Conservation (phyloP, 2,797 vertebrate species). For the Pangasius mekongensis region DNA sequence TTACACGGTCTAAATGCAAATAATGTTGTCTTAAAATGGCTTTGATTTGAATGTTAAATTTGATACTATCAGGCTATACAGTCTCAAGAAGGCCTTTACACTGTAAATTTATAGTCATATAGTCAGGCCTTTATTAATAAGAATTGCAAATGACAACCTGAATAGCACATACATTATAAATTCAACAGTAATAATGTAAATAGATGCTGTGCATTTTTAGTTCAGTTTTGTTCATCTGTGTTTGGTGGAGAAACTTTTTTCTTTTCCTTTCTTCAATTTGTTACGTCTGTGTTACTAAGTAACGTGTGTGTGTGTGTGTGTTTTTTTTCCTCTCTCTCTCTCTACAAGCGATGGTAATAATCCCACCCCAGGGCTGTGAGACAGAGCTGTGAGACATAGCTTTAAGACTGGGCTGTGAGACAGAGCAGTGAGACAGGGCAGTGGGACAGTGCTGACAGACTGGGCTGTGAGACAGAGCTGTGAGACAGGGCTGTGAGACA, state of each 20-base stretch:
- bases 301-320: conserved; percentile 24
- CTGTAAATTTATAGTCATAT: not conserved
- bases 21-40: conserved; percentile 2
- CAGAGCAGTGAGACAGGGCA: no score
- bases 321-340: no score
- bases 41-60: conserved; percentile 6
- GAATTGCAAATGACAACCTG: no score
- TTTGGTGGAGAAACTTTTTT: not conserved
- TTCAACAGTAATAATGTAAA: not conserved
- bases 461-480: no score
- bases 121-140: not conserved
- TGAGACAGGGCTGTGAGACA: no score
- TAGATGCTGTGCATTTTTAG: not conserved
- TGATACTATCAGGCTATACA: not conserved
- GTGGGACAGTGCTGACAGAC: no score
- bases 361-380: conserved; percentile 24
- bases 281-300: conserved; percentile 32
- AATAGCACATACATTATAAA: not conserved
- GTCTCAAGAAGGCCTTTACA: not conserved
- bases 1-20: not conserved
- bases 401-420: not conserved
- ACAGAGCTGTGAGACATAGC: not conserved
- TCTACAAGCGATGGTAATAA: conserved; percentile 31
- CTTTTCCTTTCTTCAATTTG: not conserved
- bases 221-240: not conserved